Conservation (phyloP, 1,140 invertebrate genomes). For the Rhynchophorus ferrugineus region DNA sequence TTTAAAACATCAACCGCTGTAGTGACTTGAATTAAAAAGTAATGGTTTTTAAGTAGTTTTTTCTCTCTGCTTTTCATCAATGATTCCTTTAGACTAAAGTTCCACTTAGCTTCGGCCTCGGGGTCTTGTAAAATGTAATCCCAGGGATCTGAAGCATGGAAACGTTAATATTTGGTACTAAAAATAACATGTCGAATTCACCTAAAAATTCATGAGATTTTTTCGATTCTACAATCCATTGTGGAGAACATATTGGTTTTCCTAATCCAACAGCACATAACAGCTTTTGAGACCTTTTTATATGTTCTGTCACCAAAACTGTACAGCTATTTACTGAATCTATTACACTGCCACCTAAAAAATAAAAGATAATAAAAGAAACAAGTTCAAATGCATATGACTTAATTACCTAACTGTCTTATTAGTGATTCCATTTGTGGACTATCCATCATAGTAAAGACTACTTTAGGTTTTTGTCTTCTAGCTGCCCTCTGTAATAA, state of each 20-base stretch:
- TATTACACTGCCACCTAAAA: constrained; percentile 34
- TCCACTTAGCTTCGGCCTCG: constrained; percentile 41
- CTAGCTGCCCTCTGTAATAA: constrained; percentile 27
- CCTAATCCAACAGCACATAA: constrained; percentile 44
- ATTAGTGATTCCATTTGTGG: constrained; percentile 33
- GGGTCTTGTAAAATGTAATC: constrained; percentile 43
- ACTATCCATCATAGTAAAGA: constrained; percentile 38
- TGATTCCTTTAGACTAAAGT: constrained; percentile 42
- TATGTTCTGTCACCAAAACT: constrained; percentile 42
- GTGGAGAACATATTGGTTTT: constrained; percentile 44
- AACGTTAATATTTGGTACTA: background rate
- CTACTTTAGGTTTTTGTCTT: constrained; percentile 34
- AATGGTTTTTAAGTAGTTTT: constrained; percentile 32
- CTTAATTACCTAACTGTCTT: constrained; percentile 27
- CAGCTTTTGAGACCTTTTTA: constrained; percentile 46
- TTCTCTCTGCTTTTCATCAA: constrained; percentile 28
- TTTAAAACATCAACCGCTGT: constrained; percentile 34
- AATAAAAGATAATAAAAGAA: background rate
- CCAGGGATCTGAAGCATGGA: constrained; percentile 43
- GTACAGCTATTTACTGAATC: constrained; percentile 40
- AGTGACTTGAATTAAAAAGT: constrained; percentile 28
- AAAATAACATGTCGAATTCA: background rate
- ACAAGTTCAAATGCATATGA: background rate
- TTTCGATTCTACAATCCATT: constrained; percentile 44
- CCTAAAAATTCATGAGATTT: constrained; percentile 41